Conservation (phyloP, 2,113 vertebrate species). For the Irena cyanogastra region DNA sequence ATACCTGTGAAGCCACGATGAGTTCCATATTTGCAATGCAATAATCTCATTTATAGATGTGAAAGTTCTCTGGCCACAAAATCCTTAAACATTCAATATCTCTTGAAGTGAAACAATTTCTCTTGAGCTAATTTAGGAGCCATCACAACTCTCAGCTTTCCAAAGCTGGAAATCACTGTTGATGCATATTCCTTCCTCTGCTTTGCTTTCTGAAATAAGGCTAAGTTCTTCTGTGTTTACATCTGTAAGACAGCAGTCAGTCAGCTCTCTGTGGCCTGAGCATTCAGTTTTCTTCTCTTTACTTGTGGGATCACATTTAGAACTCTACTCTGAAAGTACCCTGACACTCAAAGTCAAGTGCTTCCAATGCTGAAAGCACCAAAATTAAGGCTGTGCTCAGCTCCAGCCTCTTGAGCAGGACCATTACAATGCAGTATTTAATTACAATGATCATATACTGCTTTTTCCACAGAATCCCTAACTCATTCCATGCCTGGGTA, state of each 20-base stretch:
- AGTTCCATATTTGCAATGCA: neutral
- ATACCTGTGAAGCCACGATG: neutral
- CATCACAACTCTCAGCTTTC: neutral
- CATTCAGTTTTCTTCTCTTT: neutral
- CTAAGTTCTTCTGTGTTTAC: neutral
- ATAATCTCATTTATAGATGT: neutral
- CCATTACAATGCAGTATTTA: slow-evolving; percentile 11
- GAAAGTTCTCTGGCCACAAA: neutral
- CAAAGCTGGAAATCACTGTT: neutral
- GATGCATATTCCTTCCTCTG: neutral
- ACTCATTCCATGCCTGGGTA: slow-evolving; percentile 21
- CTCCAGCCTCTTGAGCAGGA: neutral
- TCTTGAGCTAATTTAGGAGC: neutral
- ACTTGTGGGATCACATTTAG: neutral
- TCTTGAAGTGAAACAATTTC: neutral
- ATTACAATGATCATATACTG: slow-evolving; percentile 10
- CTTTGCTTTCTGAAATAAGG: neutral
- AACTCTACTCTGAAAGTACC: neutral
- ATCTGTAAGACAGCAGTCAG: neutral
- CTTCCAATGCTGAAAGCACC: neutral
- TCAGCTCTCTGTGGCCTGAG: neutral
- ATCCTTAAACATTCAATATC: neutral
- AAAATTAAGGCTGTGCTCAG: neutral
- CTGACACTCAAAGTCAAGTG: neutral
- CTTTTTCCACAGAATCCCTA: slow-evolving; percentile 34